phyloP scores from a whole-genome alignment of 1,140 invertebrate species.

The Drosophila ficusphila region DNA sequence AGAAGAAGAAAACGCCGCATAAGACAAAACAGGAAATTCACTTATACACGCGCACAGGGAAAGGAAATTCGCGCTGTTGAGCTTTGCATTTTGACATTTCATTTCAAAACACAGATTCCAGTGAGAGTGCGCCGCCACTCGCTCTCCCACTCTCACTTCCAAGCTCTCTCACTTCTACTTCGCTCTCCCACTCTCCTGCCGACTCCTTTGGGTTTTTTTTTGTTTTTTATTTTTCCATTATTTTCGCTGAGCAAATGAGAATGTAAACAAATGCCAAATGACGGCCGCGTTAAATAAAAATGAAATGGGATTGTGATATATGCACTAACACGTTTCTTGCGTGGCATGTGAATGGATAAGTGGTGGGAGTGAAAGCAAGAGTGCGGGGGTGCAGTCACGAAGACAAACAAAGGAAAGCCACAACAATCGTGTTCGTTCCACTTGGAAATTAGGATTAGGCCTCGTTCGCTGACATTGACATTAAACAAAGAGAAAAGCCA shows the following conservation, averaged over 20 bases:
- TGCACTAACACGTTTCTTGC: constrained; percentile 33
- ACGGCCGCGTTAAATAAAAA: constrained; percentile 38
- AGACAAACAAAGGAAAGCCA: constrained; percentile 26
- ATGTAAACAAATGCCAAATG: constrained; percentile 70
- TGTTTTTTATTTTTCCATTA: constrained; percentile 11
- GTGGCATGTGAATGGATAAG: constrained; percentile 2
- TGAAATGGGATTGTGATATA: constrained; percentile 43
- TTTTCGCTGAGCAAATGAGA: constrained; percentile 45
- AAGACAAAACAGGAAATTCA: constrained; percentile 79
- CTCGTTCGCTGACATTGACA: constrained; percentile 33
- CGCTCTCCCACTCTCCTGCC: constrained; percentile 23
- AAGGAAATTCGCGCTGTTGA: constrained; percentile 75
- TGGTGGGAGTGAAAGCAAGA: background rate
- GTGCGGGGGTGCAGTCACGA: constrained; percentile 11
- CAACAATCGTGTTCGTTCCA: constrained; percentile 34
- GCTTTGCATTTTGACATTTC: constrained; percentile 78
- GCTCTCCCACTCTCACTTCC: constrained; percentile 19
- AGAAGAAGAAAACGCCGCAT: constrained; percentile 71
- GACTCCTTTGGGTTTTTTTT: constrained; percentile 35
- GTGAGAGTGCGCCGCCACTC: constrained; percentile 29
- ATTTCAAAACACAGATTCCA: constrained; percentile 80
- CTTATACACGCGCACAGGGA: constrained; percentile 52
- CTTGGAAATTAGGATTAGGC: constrained; percentile 37
- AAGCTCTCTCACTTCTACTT: constrained; percentile 13
- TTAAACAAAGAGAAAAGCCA: constrained; percentile 7